Conservation (phyloP, 2,797 vertebrate species). For the Potorous gilbertii region DNA sequence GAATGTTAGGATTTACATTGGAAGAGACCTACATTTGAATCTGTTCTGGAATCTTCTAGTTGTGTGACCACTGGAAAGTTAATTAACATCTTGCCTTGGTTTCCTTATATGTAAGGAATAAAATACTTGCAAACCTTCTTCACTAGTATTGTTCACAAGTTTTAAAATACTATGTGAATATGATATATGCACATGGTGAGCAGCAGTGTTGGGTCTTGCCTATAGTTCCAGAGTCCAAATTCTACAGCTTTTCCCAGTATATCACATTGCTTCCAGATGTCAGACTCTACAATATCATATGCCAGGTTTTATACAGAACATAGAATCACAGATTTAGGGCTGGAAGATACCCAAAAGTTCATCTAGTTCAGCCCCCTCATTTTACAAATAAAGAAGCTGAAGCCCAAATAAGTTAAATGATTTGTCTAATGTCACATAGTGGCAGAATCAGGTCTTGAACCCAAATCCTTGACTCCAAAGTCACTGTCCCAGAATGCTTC, state of each 20-base stretch:
- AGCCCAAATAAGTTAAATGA: neutral
- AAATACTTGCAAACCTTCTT: neutral
- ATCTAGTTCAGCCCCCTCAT: neutral
- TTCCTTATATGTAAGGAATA: neutral
- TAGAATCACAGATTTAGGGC: neutral
- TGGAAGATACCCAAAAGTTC: neutral
- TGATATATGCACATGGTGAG: neutral
- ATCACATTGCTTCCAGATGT: neutral
- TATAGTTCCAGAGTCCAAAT: neutral
- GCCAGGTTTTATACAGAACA: neutral
- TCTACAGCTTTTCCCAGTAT: neutral
- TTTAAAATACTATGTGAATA: neutral
- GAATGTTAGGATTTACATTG: neutral
- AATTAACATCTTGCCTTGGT: conserved; percentile 6
- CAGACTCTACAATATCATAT: neutral
- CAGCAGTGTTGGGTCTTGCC: neutral
- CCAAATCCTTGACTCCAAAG: neutral
- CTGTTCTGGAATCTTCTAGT: neutral
- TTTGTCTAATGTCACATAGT: neutral
- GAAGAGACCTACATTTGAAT: conserved; percentile 16
- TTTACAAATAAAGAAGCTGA: neutral
- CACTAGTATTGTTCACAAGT: neutral
- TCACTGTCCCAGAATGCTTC: neutral
- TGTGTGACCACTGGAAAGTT: neutral
- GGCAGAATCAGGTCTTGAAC: neutral